These are phyloP conservation scores for Chromoteleia sp. DNA, from an alignment of 2,888 invertebrate genomes.

Conservation along the genomic window DNA sequence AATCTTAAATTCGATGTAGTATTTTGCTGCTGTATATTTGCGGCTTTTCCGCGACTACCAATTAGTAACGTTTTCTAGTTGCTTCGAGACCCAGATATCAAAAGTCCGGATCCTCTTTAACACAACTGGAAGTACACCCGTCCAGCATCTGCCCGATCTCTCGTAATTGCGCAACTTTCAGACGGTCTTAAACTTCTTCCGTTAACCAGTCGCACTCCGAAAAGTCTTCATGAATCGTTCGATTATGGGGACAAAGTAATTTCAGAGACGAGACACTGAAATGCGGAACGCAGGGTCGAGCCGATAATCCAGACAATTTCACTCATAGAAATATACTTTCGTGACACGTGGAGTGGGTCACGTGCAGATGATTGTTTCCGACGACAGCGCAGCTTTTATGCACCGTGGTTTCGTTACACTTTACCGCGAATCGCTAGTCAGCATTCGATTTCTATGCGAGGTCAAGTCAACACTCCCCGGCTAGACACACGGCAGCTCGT, in stretches of 20 bases:
- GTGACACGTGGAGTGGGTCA: conserved; percentile 56
- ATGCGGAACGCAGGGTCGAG: background rate
- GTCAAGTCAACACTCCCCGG: conserved; percentile 66
- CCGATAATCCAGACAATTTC: conserved; percentile 39
- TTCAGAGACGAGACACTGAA: conserved; percentile 4
- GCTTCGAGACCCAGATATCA: conserved; percentile 39
- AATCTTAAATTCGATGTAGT: too few species aligned
- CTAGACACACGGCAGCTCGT: conserved; percentile 42
- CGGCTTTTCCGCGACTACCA: too few species aligned
- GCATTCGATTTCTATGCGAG: conserved; percentile 74
- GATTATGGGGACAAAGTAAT: conserved; percentile 20
- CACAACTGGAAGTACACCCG: conserved; percentile 47
- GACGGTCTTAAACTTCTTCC: conserved; percentile 34
- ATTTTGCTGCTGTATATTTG: too few species aligned
- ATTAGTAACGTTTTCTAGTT: conserved; percentile 46
- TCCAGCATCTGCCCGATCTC: background rate
- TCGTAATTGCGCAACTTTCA: conserved; percentile 27
- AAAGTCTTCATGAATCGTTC: conserved; percentile 33
- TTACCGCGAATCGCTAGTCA: conserved; percentile 45
- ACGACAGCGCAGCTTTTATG: conserved; percentile 66
- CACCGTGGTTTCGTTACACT: conserved; percentile 56
- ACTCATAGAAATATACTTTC: conserved; percentile 23
- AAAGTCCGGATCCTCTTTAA: conserved; percentile 39
- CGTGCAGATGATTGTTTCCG: conserved; percentile 41
- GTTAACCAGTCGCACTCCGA: conserved; percentile 23